A percentile compares a stretch with the other conserved stretches of the same genome.
These are phyloP conservation scores for Gambusia affinis DNA, from an alignment of 2,113 vertebrate genomes.

Conservation along the genomic window DNA sequence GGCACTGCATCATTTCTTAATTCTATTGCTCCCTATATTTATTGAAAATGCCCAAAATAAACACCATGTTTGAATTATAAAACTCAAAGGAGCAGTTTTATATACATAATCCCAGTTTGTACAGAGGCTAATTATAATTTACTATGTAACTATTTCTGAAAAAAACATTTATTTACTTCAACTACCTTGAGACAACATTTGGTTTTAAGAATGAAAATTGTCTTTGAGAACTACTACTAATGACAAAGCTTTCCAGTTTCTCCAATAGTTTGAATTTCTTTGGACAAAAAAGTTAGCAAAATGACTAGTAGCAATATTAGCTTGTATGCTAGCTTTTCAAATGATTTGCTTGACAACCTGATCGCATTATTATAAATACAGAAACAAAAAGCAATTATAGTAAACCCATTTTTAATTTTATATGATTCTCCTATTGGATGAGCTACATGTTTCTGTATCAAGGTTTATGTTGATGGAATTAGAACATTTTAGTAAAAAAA, in stretches of 20 bases:
- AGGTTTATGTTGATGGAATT: background rate
- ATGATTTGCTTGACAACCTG: no score
- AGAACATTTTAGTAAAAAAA: no score
- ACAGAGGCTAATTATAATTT: background rate
- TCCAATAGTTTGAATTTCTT: background rate
- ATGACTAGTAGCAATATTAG: no score
- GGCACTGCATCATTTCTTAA: background rate
- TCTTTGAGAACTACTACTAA: background rate
- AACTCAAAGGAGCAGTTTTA: background rate
- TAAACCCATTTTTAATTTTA: background rate
- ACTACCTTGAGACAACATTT: background rate
- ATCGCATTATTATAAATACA: background rate
- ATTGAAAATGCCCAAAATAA: background rate
- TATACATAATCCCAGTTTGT: background rate
- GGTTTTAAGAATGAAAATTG: background rate
- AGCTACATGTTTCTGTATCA: background rate
- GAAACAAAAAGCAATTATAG: background rate
- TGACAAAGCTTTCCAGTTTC: background rate
- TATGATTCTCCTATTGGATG: background rate
- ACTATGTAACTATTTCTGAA: no score
- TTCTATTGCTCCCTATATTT: background rate
- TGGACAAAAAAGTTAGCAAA: background rate
- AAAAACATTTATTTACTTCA: no score
- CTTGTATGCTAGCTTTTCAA: background rate
- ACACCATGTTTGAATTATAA: background rate